Evolutionary conservation across 1,140 invertebrate genomes (phyloP).

Genomic region (Drosophila pachea): DNA sequence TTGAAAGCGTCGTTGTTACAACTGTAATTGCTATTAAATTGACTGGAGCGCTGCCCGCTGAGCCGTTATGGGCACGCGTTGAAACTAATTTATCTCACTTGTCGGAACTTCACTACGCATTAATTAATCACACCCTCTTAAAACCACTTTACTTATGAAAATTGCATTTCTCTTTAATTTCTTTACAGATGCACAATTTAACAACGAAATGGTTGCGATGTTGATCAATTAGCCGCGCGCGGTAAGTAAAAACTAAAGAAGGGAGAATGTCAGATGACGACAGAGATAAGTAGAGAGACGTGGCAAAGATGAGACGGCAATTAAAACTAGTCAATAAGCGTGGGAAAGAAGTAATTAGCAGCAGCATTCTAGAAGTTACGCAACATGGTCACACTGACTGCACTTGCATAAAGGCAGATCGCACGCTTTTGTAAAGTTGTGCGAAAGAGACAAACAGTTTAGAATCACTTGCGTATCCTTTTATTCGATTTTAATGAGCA

Average conservation of each 20-base stretch:
- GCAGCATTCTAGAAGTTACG: neutral
- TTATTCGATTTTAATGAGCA: conserved; percentile 1
- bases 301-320: too few species aligned
- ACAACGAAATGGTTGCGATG: conserved; percentile 17
- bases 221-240: conserved; percentile 26
- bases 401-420: neutral
- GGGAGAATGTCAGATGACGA: neutral
- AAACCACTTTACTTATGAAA: conserved; percentile 6
- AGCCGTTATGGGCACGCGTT: conserved; percentile 22
- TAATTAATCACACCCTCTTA: neutral
- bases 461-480: neutral
- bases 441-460: neutral
- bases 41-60: conserved; percentile 2
- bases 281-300: neutral
- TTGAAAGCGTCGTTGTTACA: conserved; percentile 70
- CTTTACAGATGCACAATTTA: conserved; percentile 12
- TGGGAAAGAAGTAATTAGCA: neutral
- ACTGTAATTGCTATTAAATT: conserved; percentile 52
- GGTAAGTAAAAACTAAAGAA: conserved; percentile 25
- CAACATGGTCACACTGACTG: neutral
- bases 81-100: conserved; percentile 13
- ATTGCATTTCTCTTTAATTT: conserved; percentile 20
- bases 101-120: neutral
- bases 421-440: neutral
- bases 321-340: too few species aligned